These are phyloP conservation scores for Leptopilina drosophilae DNA, from an alignment of 2,888 invertebrate species.

Conservation along the genomic window DNA sequence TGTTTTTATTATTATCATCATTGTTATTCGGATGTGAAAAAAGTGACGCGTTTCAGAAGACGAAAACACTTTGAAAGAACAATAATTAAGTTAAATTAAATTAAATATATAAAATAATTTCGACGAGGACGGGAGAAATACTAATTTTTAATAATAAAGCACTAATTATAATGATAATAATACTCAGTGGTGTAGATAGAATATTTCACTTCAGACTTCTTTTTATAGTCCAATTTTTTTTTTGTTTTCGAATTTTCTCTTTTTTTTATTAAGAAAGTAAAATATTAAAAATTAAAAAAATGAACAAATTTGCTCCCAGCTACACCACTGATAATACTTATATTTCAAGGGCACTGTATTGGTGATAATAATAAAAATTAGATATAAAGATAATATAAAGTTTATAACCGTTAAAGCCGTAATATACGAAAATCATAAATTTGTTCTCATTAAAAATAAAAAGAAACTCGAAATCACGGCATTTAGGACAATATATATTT, in stretches of 20 bases:
- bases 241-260: background rate
- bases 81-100: background rate
- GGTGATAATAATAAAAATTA: constrained; percentile 32
- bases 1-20: constrained; percentile 44
- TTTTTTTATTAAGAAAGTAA: constrained; percentile 28
- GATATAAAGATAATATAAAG: constrained; percentile 41
- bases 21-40: background rate
- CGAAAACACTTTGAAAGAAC: background rate
- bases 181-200: constrained; percentile 46
- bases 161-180: constrained; percentile 48
- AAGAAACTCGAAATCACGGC: constrained; percentile 1
- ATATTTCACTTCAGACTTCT: background rate
- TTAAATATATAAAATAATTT: background rate
- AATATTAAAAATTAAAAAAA: background rate
- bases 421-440: constrained; percentile 38
- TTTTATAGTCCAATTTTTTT: background rate
- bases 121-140: constrained; percentile 49
- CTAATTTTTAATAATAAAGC: constrained; percentile 46
- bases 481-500: background rate
- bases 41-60: background rate
- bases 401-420: constrained; percentile 41
- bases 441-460: background rate
- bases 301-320: constrained; percentile 16
- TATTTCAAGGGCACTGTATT: constrained; percentile 51
- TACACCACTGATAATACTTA: constrained; percentile 49